These are phyloP conservation scores for Amorpha juglandis DNA, from an alignment of 2,888 invertebrate species.

Conservation along the genomic window DNA sequence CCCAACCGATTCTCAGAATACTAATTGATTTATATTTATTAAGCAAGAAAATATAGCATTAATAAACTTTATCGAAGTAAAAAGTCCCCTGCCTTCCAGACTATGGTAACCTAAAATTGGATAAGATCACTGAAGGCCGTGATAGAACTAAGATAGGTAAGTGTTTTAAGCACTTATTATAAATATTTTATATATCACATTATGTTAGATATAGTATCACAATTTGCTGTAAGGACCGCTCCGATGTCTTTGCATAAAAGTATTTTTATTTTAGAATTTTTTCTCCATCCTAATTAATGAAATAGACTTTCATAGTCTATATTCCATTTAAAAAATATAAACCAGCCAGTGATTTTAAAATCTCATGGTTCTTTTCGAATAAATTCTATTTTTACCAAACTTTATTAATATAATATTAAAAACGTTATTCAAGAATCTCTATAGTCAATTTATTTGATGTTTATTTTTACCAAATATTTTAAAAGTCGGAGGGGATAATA, in stretches of 20 bases:
- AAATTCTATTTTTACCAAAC: not conserved
- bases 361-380: not conserved
- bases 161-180: slow-evolving; percentile 66
- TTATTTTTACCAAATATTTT: too few relatives aligned
- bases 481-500: slow-evolving; percentile 3
- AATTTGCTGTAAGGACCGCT: slow-evolving; percentile 9
- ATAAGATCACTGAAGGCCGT: slow-evolving; percentile 72
- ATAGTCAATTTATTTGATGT: not conserved
- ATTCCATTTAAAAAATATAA: not conserved
- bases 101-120: slow-evolving; percentile 45
- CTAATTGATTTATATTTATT: slow-evolving; percentile 1
- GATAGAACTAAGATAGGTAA: slow-evolving; percentile 70
- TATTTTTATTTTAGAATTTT: not conserved
- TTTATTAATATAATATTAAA: too few relatives aligned
- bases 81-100: slow-evolving; percentile 18
- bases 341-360: not conserved
- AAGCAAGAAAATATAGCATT: not conserved
- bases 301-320: not conserved
- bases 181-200: slow-evolving; percentile 60
- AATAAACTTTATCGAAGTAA: not conserved
- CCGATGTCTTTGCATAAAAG: slow-evolving; percentile 4
- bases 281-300: not conserved
- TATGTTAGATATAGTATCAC: slow-evolving; percentile 41
- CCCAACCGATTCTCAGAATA: not conserved
- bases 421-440: too few relatives aligned